These are phyloP conservation scores for Pseudomyrmex flavicornis DNA, from an alignment of 1,140 invertebrate species.

Conservation along the genomic window DNA sequence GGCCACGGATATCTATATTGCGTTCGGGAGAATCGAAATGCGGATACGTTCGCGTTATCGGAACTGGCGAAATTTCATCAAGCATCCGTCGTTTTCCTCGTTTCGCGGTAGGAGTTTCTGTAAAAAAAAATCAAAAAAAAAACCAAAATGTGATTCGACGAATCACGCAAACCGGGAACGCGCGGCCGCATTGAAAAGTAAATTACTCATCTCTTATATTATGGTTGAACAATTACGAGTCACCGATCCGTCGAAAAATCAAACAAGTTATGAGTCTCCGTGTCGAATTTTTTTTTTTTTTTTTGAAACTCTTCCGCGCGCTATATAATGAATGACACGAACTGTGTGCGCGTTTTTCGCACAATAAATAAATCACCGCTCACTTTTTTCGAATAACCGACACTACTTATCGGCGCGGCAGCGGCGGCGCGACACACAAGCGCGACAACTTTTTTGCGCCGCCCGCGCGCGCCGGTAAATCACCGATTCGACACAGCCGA, in stretches of 20 bases:
- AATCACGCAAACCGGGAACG: slow-evolving; percentile 14
- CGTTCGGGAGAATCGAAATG: slow-evolving; percentile 52
- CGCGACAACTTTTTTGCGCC: slow-evolving; percentile 36
- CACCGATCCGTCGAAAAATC: slow-evolving; percentile 24
- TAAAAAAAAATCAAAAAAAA: background rate
- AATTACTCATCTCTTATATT: background rate
- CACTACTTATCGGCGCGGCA: background rate
- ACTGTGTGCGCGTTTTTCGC: background rate
- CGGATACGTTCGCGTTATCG: slow-evolving; percentile 66
- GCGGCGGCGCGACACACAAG: background rate
- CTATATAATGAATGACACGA: background rate
- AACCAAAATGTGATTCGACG: slow-evolving; percentile 42
- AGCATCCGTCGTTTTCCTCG: slow-evolving; percentile 52
- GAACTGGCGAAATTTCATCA: slow-evolving; percentile 74
- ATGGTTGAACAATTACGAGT: background rate
- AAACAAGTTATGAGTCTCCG: background rate
- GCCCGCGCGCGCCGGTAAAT: slow-evolving; percentile 60
- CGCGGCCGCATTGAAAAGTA: slow-evolving; percentile 17
- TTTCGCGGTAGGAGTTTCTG: background rate
- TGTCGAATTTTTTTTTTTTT: background rate
- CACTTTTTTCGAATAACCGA: background rate
- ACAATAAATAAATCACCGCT: slow-evolving; percentile 46
- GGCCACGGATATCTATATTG: slow-evolving; percentile 65
- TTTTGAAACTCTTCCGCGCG: background rate
- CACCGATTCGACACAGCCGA: slow-evolving; percentile 64